Percentiles rank a stretch among this genome's conserved stretches.
Evolutionary conservation across 2,113 vertebrate species (phyloP).

Genomic region (Pristiophorus japonicus): DNA sequence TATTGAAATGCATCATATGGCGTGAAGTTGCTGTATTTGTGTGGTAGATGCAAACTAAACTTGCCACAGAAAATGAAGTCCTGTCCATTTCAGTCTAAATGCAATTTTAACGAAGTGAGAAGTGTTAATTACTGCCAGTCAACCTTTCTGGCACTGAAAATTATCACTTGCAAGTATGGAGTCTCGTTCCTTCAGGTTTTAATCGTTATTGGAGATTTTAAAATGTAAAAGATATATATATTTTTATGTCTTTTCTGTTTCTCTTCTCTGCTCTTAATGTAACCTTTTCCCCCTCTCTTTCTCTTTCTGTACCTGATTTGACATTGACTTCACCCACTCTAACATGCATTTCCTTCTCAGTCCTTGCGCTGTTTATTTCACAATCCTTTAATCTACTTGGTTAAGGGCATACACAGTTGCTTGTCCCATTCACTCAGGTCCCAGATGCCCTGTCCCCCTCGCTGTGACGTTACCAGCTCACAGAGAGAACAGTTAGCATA

Average conservation of each 20-base stretch:
- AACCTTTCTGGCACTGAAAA: background rate
- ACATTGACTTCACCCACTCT: too few species aligned
- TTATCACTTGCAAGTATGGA: background rate
- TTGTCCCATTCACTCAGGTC: background rate
- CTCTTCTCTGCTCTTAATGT: too few species aligned
- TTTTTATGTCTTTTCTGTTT: too few species aligned
- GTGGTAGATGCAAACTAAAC: background rate
- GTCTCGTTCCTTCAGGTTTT: background rate
- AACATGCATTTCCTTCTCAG: background rate
- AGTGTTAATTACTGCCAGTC: background rate
- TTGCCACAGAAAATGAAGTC: background rate
- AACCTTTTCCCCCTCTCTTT: background rate
- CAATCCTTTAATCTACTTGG: background rate
- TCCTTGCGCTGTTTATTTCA: background rate
- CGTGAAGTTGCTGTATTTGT: background rate
- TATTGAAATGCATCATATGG: background rate
- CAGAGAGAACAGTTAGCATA: background rate
- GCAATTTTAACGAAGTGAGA: background rate
- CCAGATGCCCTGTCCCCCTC: background rate
- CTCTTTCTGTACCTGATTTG: too few species aligned
- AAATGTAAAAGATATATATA: too few species aligned
- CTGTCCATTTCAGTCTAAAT: background rate
- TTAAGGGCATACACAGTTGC: background rate
- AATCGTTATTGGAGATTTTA: background rate
- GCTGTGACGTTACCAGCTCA: background rate